Base-by-base conservation (phyloP, 2,113 vertebrate genomes). In the Hyperopisus bebe region DNA sequence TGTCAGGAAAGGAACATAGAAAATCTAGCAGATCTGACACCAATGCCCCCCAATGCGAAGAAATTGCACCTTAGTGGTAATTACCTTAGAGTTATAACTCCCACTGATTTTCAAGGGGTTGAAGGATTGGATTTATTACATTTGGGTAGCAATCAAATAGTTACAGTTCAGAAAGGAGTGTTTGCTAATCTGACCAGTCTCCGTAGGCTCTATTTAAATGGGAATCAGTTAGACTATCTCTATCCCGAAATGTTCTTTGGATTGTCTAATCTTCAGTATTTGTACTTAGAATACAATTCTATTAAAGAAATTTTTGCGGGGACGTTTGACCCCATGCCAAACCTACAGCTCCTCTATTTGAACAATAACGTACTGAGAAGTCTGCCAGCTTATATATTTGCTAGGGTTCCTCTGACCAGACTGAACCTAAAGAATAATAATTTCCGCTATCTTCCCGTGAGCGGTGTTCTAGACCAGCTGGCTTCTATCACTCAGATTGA, bases 211-310 rank as follows among this genome's bases (percentile, higher is more conserved):
- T 99, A 99, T 94, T 95, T 99, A 89, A 99, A 99, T 4, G 98
- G 98, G 88, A 99, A 99, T 94, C 98, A 98, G 94, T 96, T 99
- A 0, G 98, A 99, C 86, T 97, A 97, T 80, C 94, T 99, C 74
- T 97, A 97, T 92, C 98, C 98, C 31, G 98, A 99, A 84, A 99
- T 99, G 95, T 99, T 99, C 93, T 92, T 97, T 84, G 98, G 98
- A 24, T 97, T 99, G 55, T 95, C 97, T 92, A 99, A 99, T 90
- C 94, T 99, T 86, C 98, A 99, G 83, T 99, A 99, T 94, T 95
- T 99, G 62, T 99, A 98, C 93, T 95, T 99, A 97, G 98, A 99
- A 96, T 99, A 99, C 96, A 99, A 99, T 95, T 95, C 97, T 94
- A 99, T 99, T 92, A 98, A 96, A 94, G 98, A 99, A 95, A 97